Evolutionary conservation across 1,140 invertebrate species (phyloP).

Genomic region (Macrosteles quadrilineatus): DNA sequence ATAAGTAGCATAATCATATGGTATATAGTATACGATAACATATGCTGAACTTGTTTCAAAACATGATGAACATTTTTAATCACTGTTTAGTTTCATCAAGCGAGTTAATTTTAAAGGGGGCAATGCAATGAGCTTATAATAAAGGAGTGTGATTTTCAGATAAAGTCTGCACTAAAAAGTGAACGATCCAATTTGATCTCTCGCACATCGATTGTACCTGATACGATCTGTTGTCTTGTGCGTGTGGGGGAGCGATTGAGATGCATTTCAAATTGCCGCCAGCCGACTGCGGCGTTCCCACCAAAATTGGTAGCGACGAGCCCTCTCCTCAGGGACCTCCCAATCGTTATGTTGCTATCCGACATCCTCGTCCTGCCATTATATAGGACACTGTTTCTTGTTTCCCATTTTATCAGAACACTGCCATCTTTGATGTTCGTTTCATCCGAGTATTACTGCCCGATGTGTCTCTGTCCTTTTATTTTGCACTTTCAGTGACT

Average conservation of each 20-base stretch:
- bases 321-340: not conserved
- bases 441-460: slow-evolving; percentile 13
- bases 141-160: too few relatives aligned
- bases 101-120: too few relatives aligned
- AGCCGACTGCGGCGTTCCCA: not conserved
- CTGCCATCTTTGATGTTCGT: slow-evolving; percentile 27
- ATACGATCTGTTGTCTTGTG: not conserved
- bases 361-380: not conserved
- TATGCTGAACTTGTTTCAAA: too few relatives aligned
- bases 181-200: slow-evolving; percentile 14
- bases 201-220: slow-evolving; percentile 11
- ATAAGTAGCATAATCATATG: too few relatives aligned
- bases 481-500: not conserved
- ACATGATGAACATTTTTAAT: too few relatives aligned
- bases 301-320: slow-evolving; percentile 8
- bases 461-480: not conserved
- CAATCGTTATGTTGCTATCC: slow-evolving; percentile 21
- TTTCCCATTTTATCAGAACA: slow-evolving; percentile 29
- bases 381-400: slow-evolving; percentile 30
- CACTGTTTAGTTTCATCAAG: too few relatives aligned
- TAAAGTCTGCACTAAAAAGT: slow-evolving; percentile 15
- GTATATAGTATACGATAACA: too few relatives aligned
- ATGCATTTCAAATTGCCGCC: slow-evolving; percentile 14
- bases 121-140: too few relatives aligned
- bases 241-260: slow-evolving; percentile 15